Evolutionary conservation across 2,797 vertebrate genomes (phyloP), one percentile per base, ranked within the genome.

Genomic region (Sparidentex hasta): DNA sequence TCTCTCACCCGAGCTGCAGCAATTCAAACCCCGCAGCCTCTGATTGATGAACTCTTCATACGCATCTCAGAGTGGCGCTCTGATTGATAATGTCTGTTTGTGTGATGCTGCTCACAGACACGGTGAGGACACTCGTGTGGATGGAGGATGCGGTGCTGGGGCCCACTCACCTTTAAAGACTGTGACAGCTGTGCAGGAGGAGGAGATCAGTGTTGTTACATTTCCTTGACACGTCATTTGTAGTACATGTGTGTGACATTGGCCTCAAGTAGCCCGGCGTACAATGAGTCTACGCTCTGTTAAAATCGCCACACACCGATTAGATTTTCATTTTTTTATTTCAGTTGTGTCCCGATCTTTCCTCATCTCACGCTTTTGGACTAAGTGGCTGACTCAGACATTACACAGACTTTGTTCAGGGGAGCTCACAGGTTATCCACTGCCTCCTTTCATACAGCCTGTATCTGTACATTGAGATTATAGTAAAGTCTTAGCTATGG

Each of bases 21-120:
- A 66, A 56, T 67, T 65, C 62, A 50, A 76, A 74, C 51, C 41
- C 21, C 3, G 29, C 66, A 46, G 33, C 29, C 20, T 68, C 48
- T 83, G 85, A 86, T 71, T 80, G 84, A 86, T 85, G 72, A 1
- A 29, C 54, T 84, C 72, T 64, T 82, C 70, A 73, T 63, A 48
- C 3, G 9, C 43, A 71, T 76, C 65, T 62, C 67, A 63, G 47
- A 65, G 65, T 54, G 47, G 47, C 11, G 29, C 65, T 59, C 62
- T 82, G 84, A 81, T 78, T 86, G 82, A 85, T 84, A 82, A 73
- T 2, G 38, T 57, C 23, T 58, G 65, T 62, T 75, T 71, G 12
- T 63, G 41, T 67, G 64, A 77, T 47, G 75, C 64, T 69, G 71
- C 58, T 70, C 59, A 23, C 56, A 73, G 58, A 63, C n/a, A 65